Percentiles rank a stretch among this genome's conserved stretches.
These are phyloP conservation scores for Pangasius mekongensis DNA, from an alignment of 2,797 vertebrate species.

Conservation along the genomic window DNA sequence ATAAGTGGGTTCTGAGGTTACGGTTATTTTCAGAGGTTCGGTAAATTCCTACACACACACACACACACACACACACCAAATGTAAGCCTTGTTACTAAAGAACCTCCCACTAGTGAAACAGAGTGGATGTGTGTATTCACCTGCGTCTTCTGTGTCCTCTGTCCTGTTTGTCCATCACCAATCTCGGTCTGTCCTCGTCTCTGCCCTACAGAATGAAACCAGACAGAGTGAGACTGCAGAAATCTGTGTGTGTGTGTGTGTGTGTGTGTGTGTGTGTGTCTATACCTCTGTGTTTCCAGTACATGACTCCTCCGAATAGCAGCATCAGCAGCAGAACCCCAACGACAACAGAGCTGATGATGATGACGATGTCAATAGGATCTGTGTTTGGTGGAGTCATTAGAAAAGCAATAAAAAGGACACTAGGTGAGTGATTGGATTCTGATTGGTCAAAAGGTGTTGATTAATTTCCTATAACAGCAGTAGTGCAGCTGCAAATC, in stretches of 20 bases:
- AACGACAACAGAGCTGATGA: background rate
- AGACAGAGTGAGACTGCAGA: no score
- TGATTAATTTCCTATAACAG: no score
- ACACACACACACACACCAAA: background rate
- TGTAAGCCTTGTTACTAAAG: background rate
- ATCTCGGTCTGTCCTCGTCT: background rate
- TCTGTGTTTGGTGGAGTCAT: no score
- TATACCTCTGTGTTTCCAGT: conserved; percentile 11
- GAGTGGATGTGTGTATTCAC: background rate
- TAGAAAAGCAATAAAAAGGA: no score
- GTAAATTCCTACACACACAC: background rate
- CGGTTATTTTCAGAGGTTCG: background rate
- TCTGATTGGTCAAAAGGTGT: background rate
- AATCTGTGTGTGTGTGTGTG: background rate
- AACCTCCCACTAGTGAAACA: background rate
- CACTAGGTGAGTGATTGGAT: background rate
- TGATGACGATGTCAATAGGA: background rate
- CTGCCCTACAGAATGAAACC: background rate
- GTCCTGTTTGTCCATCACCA: conserved; percentile 3
- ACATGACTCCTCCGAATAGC: background rate
- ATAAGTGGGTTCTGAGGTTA: background rate
- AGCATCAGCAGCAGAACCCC: conserved; percentile 3
- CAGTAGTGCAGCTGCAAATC: no score
- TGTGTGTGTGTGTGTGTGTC: background rate
- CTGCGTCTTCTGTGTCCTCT: background rate